These are phyloP conservation scores for Pachymerium ferrugineum DNA, from an alignment of 2,888 invertebrate species.

Conservation along the genomic window DNA sequence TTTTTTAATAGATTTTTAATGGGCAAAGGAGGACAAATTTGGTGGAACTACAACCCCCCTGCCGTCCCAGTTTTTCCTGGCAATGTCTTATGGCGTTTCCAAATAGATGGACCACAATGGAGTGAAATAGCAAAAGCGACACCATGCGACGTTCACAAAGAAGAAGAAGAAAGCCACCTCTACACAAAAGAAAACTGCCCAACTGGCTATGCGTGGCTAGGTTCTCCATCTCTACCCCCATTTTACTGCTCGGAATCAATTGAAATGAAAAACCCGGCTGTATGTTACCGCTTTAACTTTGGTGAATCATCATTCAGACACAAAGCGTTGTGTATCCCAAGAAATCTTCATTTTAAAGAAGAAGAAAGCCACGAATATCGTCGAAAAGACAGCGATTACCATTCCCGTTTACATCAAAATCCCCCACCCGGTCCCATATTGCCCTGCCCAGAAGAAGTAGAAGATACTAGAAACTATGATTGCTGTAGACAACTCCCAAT, in stretches of 20 bases:
- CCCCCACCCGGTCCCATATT: not conserved
- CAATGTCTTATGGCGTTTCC: conserved; percentile 9
- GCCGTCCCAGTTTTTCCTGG: not conserved
- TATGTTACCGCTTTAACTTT: not conserved
- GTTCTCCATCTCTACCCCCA: not conserved
- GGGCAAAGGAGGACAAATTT: not conserved
- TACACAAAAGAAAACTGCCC: conserved; percentile 4
- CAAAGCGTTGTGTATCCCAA: not conserved
- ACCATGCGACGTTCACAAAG: not conserved
- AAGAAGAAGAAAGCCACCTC: not conserved
- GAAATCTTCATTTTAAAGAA: conserved; percentile 6
- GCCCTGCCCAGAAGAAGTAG: not conserved
- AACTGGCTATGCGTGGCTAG: not conserved
- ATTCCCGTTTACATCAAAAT: not conserved
- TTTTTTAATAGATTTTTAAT: not conserved
- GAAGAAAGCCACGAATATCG: conserved; percentile 14
- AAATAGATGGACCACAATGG: not conserved
- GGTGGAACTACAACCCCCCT: not conserved
- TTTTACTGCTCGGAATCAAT: not conserved
- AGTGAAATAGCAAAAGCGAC: not conserved
- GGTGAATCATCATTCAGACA: not conserved
- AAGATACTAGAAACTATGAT: not conserved
- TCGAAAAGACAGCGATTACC: conserved; percentile 11
- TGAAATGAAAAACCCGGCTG: not conserved
- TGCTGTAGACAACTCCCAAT: not conserved